A percentile compares a stretch with the other conserved stretches of the same genome.
These are phyloP conservation scores for Zalophus californianus DNA, from an alignment of 2,797 vertebrate species.

Conservation along the genomic window DNA sequence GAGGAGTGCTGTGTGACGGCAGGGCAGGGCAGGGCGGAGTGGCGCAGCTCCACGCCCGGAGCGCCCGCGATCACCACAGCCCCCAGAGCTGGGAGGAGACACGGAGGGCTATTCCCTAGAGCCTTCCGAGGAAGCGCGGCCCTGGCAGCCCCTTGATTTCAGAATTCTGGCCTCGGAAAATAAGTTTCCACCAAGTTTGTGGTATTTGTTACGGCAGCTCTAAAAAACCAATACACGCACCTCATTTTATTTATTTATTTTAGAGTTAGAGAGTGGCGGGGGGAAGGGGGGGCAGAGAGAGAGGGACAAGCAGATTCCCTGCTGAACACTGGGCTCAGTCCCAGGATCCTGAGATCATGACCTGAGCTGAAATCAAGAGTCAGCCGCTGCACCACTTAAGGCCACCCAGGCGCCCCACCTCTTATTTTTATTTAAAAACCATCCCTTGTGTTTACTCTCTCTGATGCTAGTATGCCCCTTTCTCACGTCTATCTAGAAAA, in stretches of 20 bases:
- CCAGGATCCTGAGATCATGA: neutral
- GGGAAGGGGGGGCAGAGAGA: neutral
- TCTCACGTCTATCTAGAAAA: neutral
- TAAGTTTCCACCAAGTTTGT: neutral
- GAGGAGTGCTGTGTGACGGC: neutral
- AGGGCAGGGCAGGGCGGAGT: neutral
- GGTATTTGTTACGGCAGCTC: neutral
- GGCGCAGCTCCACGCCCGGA: fast-evolving
- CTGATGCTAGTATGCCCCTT: fast-evolving
- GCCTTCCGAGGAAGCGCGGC: no score
- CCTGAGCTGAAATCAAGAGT: neutral
- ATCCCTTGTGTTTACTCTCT: fast-evolving
- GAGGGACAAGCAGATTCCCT: neutral
- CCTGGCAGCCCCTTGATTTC: neutral
- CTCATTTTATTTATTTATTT: neutral
- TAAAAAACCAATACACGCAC: neutral
- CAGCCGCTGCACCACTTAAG: neutral
- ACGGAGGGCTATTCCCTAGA: neutral
- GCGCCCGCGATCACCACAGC: fast-evolving
- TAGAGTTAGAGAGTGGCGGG: neutral
- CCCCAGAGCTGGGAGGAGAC: neutral
- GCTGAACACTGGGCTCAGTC: neutral
- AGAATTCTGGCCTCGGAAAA: neutral
- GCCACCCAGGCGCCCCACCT: neutral
- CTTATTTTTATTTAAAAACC: neutral